Base-by-base conservation (phyloP, 2,797 vertebrate species). In the Poecilia gillii region DNA sequence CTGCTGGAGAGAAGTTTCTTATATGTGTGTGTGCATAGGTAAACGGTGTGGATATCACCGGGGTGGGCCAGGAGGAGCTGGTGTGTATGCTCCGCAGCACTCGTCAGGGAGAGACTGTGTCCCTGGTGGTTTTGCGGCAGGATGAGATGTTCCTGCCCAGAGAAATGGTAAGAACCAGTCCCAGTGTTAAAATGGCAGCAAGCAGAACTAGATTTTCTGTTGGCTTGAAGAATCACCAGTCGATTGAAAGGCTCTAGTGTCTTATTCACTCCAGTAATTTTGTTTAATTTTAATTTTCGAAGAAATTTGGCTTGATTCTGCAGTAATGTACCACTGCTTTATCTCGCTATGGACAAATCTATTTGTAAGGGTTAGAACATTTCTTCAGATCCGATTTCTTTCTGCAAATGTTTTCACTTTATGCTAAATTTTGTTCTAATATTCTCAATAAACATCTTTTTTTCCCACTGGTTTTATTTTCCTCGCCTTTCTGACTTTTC, bases 1-100 rank as follows among this genome's bases (percentile, higher is more conserved):
- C 12, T 16, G 39, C 14, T 9, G 0, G 13, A 45, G 68, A 45
- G 4, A 8, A 28, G 23, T 18, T 71, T 71, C 16, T 23, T 16
- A 71, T 71, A 45, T 45, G 14, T 90, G 72, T 90, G 72, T 85
- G 62, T 82, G 72, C 62, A 18, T 75, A 99, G 99, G 98, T 99
- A 73, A 99, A 99, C 14, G 97, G 97, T 43, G 94, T 95, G 88
- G 98, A 98, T 76, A 96, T 98, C 89, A 95, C 94, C 0, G 97
- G 98, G 2, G 95, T 96, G 82, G 97, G 97, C 11, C 98, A 99
- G 83, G 98, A 99, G 72, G 98, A 99, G 82, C 89, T 99, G 12
- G 98, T 99, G 80, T 96, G 96, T 73, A 97, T 97, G 96, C 93
- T 99, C 73, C 97, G 98, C 78, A 96, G 98, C 92, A 99, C 98